Evolutionary conservation across 2,113 vertebrate species (phyloP).

Genomic region (Gnathonemus longibarbis): DNA sequence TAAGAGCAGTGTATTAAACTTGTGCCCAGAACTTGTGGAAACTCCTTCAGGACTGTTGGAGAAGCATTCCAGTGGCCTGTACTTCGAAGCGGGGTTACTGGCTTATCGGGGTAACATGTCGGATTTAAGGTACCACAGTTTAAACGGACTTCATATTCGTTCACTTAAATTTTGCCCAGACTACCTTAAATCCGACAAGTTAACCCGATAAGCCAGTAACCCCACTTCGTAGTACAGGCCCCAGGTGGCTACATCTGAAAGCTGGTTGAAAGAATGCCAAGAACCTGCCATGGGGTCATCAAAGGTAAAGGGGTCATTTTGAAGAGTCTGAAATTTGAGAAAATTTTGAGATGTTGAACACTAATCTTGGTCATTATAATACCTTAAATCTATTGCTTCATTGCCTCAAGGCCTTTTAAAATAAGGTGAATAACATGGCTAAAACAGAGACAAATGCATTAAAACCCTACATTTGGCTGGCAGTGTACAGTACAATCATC

Average conservation of each 20-base stretch:
- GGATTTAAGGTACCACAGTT: no score
- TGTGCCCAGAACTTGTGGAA: not conserved
- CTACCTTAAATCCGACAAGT: no score
- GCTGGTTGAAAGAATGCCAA: not conserved
- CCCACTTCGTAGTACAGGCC: no score
- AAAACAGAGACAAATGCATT: not conserved
- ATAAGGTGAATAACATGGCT: not conserved
- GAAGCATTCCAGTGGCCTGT: not conserved
- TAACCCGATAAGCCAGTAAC: no score
- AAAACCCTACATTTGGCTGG: not conserved
- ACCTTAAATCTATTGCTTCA: not conserved
- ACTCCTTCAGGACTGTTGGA: not conserved
- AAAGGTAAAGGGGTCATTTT: not conserved
- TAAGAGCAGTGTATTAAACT: not conserved
- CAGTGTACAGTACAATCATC: not conserved
- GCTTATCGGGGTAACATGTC: no score
- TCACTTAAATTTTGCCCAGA: no score
- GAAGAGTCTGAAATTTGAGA: not conserved
- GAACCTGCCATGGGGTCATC: not conserved
- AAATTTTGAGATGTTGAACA: not conserved
- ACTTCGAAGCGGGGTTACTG: no score
- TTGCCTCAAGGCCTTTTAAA: not conserved
- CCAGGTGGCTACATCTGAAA: not conserved
- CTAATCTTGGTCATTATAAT: not conserved
- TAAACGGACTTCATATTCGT: no score